Evolutionary conservation across 2,888 invertebrate genomes (phyloP).

Genomic region (Dichetophora obliterata): DNA sequence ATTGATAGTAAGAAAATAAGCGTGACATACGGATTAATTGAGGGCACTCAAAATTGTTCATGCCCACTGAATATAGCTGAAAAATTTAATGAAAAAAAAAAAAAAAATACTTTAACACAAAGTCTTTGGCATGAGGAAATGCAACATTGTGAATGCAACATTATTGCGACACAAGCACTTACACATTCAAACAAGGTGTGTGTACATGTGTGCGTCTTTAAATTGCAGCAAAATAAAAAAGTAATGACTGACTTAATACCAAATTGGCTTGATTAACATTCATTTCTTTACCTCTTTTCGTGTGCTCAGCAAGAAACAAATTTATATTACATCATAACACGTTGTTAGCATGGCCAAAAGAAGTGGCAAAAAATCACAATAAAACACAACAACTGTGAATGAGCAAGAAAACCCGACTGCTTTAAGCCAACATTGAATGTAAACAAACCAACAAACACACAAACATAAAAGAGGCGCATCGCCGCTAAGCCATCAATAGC

Average conservation of each 20-base stretch:
- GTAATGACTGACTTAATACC: not conserved
- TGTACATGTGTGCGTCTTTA: not conserved
- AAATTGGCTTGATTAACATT: not conserved
- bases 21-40: not conserved
- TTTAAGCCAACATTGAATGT: not conserved
- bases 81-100: no score
- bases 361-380: constrained; percentile 7
- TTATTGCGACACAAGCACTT: not conserved
- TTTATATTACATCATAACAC: constrained; percentile 25
- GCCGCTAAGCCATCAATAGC: constrained; percentile 26
- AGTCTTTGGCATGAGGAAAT: not conserved
- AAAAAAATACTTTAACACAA: no score
- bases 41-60: not conserved
- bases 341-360: not conserved
- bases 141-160: not conserved
- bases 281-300: not conserved
- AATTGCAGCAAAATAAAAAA: not conserved
- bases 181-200: not conserved
- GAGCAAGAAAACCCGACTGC: constrained; percentile 18
- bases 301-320: not conserved
- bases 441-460: constrained; percentile 10
- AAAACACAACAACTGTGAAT: not conserved
- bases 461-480: constrained; percentile 23
- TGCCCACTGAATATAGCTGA: no score
- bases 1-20: no score